Base-by-base conservation (phyloP, 2,113 vertebrate species). In the Nyctereutes procyonoides region DNA sequence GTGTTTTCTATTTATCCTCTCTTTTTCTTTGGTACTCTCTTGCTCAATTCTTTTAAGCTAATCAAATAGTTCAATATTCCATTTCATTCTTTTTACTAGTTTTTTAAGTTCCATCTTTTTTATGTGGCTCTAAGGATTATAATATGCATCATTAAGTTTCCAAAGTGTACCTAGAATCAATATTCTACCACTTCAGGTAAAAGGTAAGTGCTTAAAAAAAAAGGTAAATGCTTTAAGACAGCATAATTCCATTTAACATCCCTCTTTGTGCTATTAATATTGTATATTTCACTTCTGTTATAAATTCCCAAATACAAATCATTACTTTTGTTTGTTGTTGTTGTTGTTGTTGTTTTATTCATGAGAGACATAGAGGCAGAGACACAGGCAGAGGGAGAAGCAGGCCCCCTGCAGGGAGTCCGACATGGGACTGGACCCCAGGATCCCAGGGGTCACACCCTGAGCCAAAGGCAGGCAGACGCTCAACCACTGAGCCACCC, bases 21-120 rank as follows among this genome's bases (percentile, higher is more conserved):
- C 62, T 58, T 79, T 32, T 24, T 63, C 43, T 55, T 80, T 92
- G n/a, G n/a, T 58, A 7, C 17, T 81, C 51, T 55, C 43, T 82
- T 32, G 51, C 65, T 82, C 63, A 71, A 79, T 92, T 67, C 19
- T 56, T 71, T 58, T 26, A 71, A 26, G 17, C 35, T 92, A 71
- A 92, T 0, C 8, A 19, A 71, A 71, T 60, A 92, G 58, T 48
- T 58, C 71, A 4, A 71, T n/a, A 92, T 71, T 69, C 17, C 26
- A 91, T 12, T 62, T 90, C 63, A 53, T 69, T 82, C 32, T 35
- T 58, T 38, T 65, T 71, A n/a, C 43, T n/a, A 17, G 20, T 22
- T 60, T 92, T 81, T 92, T 82, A 92, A 92, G 28, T 53, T 24
- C 71, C 17, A 32, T 8, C 43, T 92, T 92, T 69, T 69, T 71